Base-by-base conservation (phyloP, 1,140 invertebrate genomes). In the Drosophila eugracilis region DNA sequence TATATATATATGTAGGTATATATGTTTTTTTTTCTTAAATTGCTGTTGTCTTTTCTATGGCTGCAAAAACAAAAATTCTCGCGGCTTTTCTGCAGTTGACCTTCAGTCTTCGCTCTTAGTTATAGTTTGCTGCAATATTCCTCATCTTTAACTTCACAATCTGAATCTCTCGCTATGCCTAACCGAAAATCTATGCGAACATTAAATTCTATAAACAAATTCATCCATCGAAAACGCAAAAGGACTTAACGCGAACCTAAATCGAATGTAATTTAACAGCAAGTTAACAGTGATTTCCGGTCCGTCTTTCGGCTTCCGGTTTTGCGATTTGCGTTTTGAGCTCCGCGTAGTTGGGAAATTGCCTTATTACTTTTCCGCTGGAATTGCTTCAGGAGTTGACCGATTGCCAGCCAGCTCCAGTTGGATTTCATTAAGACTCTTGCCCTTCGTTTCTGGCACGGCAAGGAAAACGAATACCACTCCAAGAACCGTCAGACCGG, bases 371-470 rank as follows among this genome's bases (percentile, higher is more conserved):
- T 85, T 75, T 21, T 78, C 19, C 4, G 22, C 14, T 28, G 47
- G 12, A n/a, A 30, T 12, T 0, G 21, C 4, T 19, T 42, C 17
- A 4, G 42, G 6, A 14, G 1, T 69, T 47, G 22, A 15, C 12
- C 83, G 58, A 15, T 90, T 84, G n/a, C 92, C 90, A 17, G 90
- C 91, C 12, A 96, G 90, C 74, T 95, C 92, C 3, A 91, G 79
- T 90, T 96, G 95, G 78, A 98, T 97, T 91, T 98, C 95, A 49
- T 97, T 95, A 4, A 97, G 92, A 34, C 94, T 95, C 91, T 97
- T 97, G 7, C 97, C 97, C 92, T 98, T 98, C 0, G 97, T 98
- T 92, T 99, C 97, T 0, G 97, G 96, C 5, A 98, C 94, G 14
- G 96, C 89, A 41, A 96, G 93, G 69, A 94, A 94, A n/a, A 97